Percentiles rank a stretch among this genome's conserved stretches.
Evolutionary conservation across 2,888 invertebrate species (phyloP).

Genomic region (Endotricha flammealis): DNA sequence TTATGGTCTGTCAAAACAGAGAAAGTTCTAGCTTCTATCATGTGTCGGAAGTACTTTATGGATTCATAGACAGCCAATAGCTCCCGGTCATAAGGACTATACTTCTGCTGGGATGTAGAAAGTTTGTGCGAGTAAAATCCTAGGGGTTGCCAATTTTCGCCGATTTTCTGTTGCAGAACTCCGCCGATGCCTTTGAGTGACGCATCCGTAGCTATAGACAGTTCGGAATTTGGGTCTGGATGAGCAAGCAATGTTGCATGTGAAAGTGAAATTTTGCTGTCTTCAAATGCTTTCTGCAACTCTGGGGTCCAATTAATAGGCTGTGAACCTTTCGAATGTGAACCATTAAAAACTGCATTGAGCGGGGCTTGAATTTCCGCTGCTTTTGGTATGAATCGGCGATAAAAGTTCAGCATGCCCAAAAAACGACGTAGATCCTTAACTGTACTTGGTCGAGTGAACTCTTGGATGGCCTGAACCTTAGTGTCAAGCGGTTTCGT

Average conservation of each 20-base stretch:
- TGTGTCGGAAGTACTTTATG: no score
- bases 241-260: not conserved
- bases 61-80: no score
- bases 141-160: no score
- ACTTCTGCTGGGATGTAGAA: no score
- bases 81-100: no score
- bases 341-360: not conserved
- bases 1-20: no score
- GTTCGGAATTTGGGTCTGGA: slow-evolving; percentile 22
- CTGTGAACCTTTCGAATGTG: not conserved
- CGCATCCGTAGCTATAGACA: slow-evolving; percentile 35
- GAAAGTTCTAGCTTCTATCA: no score
- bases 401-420: slow-evolving; percentile 20
- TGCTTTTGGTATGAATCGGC: slow-evolving; percentile 31
- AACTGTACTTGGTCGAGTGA: slow-evolving; percentile 9
- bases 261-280: not conserved
- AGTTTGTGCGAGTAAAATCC: no score
- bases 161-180: no score
- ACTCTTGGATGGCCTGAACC: slow-evolving; percentile 7
- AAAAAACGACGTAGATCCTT: slow-evolving; percentile 15
- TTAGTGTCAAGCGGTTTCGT: slow-evolving; percentile 6
- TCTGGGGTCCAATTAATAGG: not conserved
- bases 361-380: slow-evolving; percentile 16
- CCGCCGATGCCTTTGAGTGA: no score
- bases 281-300: not conserved